phyloP scores from a whole-genome alignment of 2,888 invertebrate genomes.

The Thereva nobilitata region DNA sequence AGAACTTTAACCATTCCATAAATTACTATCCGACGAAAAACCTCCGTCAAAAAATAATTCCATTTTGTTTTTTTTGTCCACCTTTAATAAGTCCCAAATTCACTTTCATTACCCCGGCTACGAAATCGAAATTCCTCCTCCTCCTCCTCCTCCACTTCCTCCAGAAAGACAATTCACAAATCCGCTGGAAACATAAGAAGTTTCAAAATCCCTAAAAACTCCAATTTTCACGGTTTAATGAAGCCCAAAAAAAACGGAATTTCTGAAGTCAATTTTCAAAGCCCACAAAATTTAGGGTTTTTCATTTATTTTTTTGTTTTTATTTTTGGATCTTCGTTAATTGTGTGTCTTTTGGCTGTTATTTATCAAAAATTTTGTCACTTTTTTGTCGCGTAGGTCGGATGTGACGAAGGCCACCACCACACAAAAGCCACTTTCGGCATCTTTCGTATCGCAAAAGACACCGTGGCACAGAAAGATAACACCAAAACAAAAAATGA shows the following conservation, averaged over 20 bases:
- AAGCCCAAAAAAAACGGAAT: constrained; percentile 3
- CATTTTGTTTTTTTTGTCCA: no score
- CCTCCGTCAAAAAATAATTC: no score
- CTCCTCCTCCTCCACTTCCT: no score
- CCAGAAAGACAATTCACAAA: neutral
- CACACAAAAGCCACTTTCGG: constrained; percentile 1
- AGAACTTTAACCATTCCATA: no score
- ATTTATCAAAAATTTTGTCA: constrained; percentile 25
- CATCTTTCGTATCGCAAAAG: no score
- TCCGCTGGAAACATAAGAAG: neutral
- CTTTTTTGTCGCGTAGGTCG: constrained; percentile 19
- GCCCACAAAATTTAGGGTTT: no score
- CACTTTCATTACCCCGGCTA: no score
- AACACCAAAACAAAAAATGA: constrained; percentile 9
- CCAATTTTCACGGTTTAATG: constrained; percentile 16
- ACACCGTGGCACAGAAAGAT: neutral
- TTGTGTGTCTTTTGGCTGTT: neutral
- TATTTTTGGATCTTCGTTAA: neutral
- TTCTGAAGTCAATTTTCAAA: no score
- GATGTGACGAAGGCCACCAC: constrained; percentile 22
- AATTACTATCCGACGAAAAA: no score
- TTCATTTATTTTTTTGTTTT: no score
- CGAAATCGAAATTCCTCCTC: no score
- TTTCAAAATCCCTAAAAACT: neutral
- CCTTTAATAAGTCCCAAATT: no score